Evolutionary conservation across 2,888 invertebrate genomes (phyloP).

Genomic region (Drosophila mercatorum): DNA sequence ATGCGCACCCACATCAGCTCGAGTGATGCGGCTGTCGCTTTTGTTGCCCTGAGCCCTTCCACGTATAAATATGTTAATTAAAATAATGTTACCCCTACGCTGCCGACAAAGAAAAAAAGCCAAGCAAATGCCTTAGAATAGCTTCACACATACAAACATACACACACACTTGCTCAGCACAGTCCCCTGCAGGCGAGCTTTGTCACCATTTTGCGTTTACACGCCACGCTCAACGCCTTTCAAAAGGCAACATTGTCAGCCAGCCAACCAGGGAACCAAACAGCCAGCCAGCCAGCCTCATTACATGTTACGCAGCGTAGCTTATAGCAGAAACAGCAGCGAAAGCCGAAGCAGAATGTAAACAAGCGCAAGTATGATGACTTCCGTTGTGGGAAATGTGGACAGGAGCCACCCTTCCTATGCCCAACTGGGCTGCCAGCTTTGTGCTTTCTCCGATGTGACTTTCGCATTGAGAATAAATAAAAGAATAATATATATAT

Average conservation of each 20-base stretch:
- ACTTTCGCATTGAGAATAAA: constrained; percentile 69
- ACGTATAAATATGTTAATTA: constrained; percentile 82
- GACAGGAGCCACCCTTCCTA: constrained; percentile 39
- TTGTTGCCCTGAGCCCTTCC: constrained; percentile 54
- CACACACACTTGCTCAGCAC: constrained; percentile 18
- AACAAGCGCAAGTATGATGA: constrained; percentile 75
- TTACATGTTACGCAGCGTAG: constrained; percentile 66
- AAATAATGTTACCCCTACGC: constrained; percentile 80
- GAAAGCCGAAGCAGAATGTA: constrained; percentile 55
- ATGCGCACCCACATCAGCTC: constrained; percentile 13
- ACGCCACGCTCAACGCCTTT: constrained; percentile 78
- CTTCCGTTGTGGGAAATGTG: constrained; percentile 79
- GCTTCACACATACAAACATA: constrained; percentile 40
- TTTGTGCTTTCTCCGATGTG: constrained; percentile 57
- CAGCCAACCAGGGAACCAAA: constrained; percentile 26
- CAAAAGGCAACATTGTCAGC: constrained; percentile 61
- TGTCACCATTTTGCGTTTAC: constrained; percentile 82
- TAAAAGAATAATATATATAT: constrained; percentile 43
- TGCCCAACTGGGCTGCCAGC: constrained; percentile 32
- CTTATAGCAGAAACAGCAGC: constrained; percentile 11
- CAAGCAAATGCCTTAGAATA: constrained; percentile 75
- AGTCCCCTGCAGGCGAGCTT: constrained; percentile 78
- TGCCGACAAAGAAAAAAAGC: constrained; percentile 51
- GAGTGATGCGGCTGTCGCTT: constrained; percentile 47
- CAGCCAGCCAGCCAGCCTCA: constrained; percentile 56